phyloP scores from a whole-genome alignment of 2,113 vertebrate genomes.

The Elephantulus edwardii region DNA sequence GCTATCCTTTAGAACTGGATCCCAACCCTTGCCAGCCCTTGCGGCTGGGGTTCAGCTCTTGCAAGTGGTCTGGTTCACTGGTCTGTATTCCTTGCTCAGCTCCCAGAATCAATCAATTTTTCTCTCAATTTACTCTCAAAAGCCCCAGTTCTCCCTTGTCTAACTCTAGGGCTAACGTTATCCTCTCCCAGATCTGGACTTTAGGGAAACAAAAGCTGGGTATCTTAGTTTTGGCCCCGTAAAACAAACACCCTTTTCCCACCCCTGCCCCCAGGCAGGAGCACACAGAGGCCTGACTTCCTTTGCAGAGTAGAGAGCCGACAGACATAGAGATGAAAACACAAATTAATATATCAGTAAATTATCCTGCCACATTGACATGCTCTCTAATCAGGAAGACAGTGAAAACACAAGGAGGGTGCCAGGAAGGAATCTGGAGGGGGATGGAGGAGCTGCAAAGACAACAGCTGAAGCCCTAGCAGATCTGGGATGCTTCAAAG shows the following conservation, averaged over 20 bases:
- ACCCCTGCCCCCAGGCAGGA: constrained; percentile 49
- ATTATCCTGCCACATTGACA: constrained; percentile 59
- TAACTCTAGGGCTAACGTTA: not conserved
- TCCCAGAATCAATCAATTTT: not conserved
- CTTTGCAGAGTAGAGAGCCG: constrained; percentile 29
- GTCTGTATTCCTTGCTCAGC: not conserved
- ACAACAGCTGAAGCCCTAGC: not conserved
- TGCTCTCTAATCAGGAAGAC: constrained; percentile 69
- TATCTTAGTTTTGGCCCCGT: constrained; percentile 69
- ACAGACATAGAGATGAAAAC: constrained; percentile 56
- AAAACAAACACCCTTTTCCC: no score
- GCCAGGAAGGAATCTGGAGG: constrained; percentile 51
- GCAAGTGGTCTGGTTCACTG: not conserved
- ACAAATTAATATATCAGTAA: constrained; percentile 75
- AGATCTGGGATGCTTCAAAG: not conserved
- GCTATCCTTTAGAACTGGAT: not conserved
- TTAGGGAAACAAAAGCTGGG: constrained; percentile 73
- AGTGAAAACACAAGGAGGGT: not conserved
- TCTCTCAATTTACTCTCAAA: not conserved
- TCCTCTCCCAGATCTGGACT: not conserved
- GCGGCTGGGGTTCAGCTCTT: no score
- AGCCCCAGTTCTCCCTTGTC: not conserved
- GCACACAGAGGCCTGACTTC: constrained; percentile 54
- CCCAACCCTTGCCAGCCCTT: no score
- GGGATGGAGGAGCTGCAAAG: not conserved